Conservation (phyloP, 1,140 invertebrate genomes). For the Wasmannia auropunctata region DNA sequence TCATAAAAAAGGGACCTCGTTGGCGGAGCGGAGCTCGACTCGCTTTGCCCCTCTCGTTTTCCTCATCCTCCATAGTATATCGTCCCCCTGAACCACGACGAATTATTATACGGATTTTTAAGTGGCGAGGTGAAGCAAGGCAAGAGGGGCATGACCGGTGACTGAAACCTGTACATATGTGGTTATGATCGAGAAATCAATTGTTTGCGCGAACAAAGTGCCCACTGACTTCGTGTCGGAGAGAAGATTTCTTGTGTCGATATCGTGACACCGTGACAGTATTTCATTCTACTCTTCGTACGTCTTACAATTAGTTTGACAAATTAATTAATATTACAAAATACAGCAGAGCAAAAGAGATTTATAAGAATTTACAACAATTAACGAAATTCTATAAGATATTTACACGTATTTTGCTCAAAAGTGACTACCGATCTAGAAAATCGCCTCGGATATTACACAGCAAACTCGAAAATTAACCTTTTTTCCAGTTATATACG, state of each 20-base stretch:
- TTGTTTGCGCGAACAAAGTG: slow-evolving; percentile 81
- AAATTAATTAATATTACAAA: neutral
- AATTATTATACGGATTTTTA: slow-evolving; percentile 74
- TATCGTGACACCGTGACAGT: neutral
- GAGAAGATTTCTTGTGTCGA: slow-evolving; percentile 29
- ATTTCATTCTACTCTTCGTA: neutral
- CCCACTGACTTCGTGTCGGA: slow-evolving; percentile 76
- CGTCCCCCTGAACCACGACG: slow-evolving; percentile 43
- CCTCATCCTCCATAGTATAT: neutral
- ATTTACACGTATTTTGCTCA: neutral
- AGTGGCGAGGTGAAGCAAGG: slow-evolving; percentile 60
- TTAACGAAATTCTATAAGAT: neutral
- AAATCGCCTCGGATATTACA: neutral
- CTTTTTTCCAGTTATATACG: neutral
- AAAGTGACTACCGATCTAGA: neutral
- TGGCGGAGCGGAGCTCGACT: slow-evolving; percentile 60
- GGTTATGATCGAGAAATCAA: slow-evolving; percentile 80
- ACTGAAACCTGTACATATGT: slow-evolving; percentile 43
- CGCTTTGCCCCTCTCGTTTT: slow-evolving; percentile 5
- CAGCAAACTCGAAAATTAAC: slow-evolving; percentile 50
- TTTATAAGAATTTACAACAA: neutral
- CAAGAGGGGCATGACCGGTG: slow-evolving; percentile 36
- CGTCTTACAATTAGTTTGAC: neutral
- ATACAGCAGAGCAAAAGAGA: neutral
- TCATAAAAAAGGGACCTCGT: slow-evolving; percentile 79